Percentiles rank a stretch among this genome's conserved stretches.
These are phyloP conservation scores for Epinephelus awoara DNA, from an alignment of 2,797 vertebrate species.

Conservation along the genomic window DNA sequence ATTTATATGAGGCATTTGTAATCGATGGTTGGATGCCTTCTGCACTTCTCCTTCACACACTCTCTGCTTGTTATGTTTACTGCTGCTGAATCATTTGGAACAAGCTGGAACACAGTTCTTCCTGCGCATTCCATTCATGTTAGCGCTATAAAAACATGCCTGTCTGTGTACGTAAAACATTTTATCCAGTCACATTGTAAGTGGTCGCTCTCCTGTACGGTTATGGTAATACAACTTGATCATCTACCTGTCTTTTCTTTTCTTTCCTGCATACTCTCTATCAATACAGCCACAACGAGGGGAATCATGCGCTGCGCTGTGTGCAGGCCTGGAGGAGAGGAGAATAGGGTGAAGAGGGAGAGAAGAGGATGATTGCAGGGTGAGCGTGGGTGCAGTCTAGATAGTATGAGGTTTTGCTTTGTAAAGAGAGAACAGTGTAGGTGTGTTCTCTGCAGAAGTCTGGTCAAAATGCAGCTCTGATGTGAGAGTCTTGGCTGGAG, in stretches of 20 bases:
- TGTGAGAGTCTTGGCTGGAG: slow-evolving; percentile 5
- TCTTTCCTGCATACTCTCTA: slow-evolving; percentile 35
- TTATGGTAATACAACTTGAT: slow-evolving; percentile 60
- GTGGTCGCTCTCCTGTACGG: slow-evolving; percentile 41
- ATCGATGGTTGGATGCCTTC: slow-evolving; percentile 21
- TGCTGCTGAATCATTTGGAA: slow-evolving; percentile 51
- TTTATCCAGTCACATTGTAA: slow-evolving; percentile 62
- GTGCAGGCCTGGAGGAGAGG: slow-evolving; percentile 29
- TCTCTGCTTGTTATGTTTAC: slow-evolving; percentile 43
- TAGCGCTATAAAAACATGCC: slow-evolving; percentile 40
- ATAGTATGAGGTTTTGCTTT: slow-evolving; percentile 33
- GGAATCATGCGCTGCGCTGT: slow-evolving; percentile 39
- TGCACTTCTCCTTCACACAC: slow-evolving; percentile 56
- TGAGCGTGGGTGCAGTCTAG: slow-evolving; percentile 45
- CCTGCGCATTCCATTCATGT: slow-evolving; percentile 49
- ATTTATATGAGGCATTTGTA: slow-evolving; percentile 40
- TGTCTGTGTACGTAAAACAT: slow-evolving; percentile 52
- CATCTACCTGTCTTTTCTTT: slow-evolving; percentile 26
- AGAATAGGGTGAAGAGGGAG: slow-evolving; percentile 32
- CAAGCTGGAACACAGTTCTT: slow-evolving; percentile 15
- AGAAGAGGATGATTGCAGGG: slow-evolving; percentile 52
- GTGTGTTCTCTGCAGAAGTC: slow-evolving; percentile 38
- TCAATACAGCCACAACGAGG: slow-evolving; percentile 38
- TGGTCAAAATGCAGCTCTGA: slow-evolving; percentile 28
- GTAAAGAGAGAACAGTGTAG: slow-evolving; percentile 41